Conservation (phyloP, 2,888 invertebrate species). For the Nymphalis c-album region DNA sequence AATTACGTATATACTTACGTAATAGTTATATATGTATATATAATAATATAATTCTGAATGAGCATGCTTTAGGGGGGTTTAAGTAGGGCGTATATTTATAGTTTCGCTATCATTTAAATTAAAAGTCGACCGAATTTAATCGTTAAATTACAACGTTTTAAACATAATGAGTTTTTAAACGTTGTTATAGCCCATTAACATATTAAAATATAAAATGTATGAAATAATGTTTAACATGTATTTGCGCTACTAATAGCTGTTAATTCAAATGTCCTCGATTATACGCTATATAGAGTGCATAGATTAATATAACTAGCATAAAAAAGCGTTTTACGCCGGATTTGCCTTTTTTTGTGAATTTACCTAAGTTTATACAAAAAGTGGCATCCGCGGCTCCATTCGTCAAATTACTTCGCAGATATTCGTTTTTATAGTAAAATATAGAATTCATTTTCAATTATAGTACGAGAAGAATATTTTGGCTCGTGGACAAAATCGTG, state of each 20-base stretch:
- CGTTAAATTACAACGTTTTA: constrained; percentile 14
- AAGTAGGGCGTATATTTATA: constrained; percentile 23
- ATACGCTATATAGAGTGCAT: not conserved
- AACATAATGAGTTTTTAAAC: constrained; percentile 27
- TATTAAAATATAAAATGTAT: not conserved
- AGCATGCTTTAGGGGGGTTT: too few relatives aligned
- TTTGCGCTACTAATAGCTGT: not conserved
- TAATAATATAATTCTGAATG: not conserved
- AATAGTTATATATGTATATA: not conserved
- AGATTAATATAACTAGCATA: not conserved
- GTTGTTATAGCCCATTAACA: constrained; percentile 20
- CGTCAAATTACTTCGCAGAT: too few relatives aligned
- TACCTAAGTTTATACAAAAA: too few relatives aligned
- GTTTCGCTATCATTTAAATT: constrained; percentile 25
- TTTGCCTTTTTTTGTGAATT: too few relatives aligned
- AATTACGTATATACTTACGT: too few relatives aligned
- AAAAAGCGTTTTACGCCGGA: too few relatives aligned
- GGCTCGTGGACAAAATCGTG: too few relatives aligned
- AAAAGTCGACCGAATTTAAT: constrained; percentile 22
- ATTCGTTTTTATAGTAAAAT: too few relatives aligned
- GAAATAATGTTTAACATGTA: too few relatives aligned
- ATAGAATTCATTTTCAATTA: too few relatives aligned
- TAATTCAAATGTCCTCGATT: constrained; percentile 4
- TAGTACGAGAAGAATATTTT: too few relatives aligned
- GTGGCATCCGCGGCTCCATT: too few relatives aligned